These are phyloP conservation scores for Sebastes matsubarae DNA, from an alignment of 2,797 vertebrate genomes.

Conservation along the genomic window DNA sequence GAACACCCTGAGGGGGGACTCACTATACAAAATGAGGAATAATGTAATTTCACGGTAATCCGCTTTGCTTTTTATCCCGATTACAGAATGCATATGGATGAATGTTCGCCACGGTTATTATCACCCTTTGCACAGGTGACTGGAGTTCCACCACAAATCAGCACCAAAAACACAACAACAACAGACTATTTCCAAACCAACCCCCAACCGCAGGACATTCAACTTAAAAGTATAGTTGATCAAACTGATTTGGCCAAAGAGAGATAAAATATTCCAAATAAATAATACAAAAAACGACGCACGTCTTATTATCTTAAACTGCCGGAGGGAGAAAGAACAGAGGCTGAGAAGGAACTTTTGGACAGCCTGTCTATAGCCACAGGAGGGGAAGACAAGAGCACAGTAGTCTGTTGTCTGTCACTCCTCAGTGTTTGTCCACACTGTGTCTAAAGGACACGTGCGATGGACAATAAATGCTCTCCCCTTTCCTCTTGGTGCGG, in stretches of 20 bases:
- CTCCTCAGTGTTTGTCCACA: slow-evolving; percentile 33
- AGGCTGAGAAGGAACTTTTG: slow-evolving; percentile 46
- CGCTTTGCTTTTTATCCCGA: slow-evolving; percentile 48
- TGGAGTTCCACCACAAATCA: slow-evolving; percentile 9
- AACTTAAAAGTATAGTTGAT: slow-evolving; percentile 5
- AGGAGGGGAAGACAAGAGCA: slow-evolving; percentile 46
- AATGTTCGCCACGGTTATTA: slow-evolving; percentile 15
- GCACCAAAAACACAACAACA: neutral
- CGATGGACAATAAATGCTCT: slow-evolving; percentile 56
- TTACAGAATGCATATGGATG: slow-evolving; percentile 38
- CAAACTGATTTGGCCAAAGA: neutral
- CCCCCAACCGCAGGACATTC: neutral
- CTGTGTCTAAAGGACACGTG: slow-evolving; percentile 56
- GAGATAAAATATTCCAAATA: neutral
- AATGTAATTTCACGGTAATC: slow-evolving; percentile 59
- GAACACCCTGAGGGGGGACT: slow-evolving; percentile 20
- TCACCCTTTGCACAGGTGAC: slow-evolving; percentile 33
- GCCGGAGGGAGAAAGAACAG: neutral
- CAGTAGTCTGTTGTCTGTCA: slow-evolving; percentile 44
- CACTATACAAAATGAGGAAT: slow-evolving; percentile 42
- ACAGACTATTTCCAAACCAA: neutral
- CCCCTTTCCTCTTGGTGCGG: slow-evolving; percentile 21
- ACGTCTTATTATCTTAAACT: neutral
- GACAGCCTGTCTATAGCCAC: slow-evolving; percentile 38
- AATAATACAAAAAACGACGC: neutral